A percentile compares a stretch with the other conserved stretches of the same genome.
These are phyloP conservation scores for Trachelus tabidus DNA, from an alignment of 2,888 invertebrate species.

Conservation along the genomic window DNA sequence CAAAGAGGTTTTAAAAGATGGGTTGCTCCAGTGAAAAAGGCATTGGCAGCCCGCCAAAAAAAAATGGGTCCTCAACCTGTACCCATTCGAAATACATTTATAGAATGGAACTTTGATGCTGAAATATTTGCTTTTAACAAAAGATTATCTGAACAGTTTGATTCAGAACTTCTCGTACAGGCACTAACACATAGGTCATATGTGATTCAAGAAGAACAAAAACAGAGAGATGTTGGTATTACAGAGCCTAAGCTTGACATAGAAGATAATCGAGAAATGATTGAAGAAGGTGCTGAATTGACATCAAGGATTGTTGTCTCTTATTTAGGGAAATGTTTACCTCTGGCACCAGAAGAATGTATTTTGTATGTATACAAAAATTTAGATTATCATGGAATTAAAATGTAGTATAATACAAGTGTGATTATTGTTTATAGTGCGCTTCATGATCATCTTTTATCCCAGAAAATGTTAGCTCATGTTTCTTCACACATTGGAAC, in stretches of 20 bases:
- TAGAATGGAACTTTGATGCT: conserved; percentile 90
- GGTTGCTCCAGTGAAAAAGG: conserved; percentile 77
- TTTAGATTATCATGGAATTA: background rate
- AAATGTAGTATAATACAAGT: background rate
- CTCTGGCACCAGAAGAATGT: conserved; percentile 81
- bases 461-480: conserved; percentile 75
- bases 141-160: conserved; percentile 86
- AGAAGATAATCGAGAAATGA: conserved; percentile 77
- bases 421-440: conserved; percentile 62
- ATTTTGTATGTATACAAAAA: conserved; percentile 66
- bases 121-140: conserved; percentile 91
- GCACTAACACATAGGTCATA: conserved; percentile 87
- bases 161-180: conserved; percentile 74
- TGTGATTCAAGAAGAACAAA: conserved; percentile 76
- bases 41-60: conserved; percentile 71
- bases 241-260: conserved; percentile 70
- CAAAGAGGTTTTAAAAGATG: conserved; percentile 70
- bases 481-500: conserved; percentile 83
- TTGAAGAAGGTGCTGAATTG: conserved; percentile 76
- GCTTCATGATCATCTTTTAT: conserved; percentile 75
- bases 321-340: conserved; percentile 77
- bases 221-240: conserved; percentile 78
- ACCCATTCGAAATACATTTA: conserved; percentile 71
- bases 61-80: conserved; percentile 65
- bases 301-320: conserved; percentile 74